phyloP scores from a whole-genome alignment of 2,113 vertebrate genomes.

The Onychostruthus taczanowskii region DNA sequence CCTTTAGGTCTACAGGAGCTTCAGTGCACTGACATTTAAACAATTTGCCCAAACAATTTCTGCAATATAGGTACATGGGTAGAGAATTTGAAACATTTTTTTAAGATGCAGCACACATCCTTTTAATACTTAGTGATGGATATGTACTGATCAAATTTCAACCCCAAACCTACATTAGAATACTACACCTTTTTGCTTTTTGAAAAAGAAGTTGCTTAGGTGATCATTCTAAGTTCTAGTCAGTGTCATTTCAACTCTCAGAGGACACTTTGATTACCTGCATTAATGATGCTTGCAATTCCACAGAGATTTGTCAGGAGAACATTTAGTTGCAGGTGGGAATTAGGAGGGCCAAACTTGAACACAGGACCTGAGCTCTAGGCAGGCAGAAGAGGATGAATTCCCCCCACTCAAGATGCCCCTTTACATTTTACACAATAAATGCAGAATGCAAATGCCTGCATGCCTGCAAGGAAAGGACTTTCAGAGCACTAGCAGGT shows the following conservation, averaged over 20 bases:
- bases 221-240: constrained; percentile 30
- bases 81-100: not conserved
- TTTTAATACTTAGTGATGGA: not conserved
- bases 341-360: not conserved
- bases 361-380: not conserved
- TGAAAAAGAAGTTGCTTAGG: not conserved
- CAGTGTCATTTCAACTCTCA: not conserved
- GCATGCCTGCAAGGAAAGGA: not conserved
- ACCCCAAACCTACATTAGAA: not conserved
- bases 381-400: not conserved
- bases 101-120: not conserved
- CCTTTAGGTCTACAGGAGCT: not conserved
- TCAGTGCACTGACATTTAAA: not conserved
- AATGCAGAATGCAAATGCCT: not conserved
- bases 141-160: not conserved
- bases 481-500: not conserved
- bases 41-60: not conserved
- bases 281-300: not conserved
- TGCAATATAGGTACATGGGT: not conserved
- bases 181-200: not conserved
- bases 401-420: not conserved
- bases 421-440: not conserved
- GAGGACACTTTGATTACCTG: not conserved
- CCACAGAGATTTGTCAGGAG: not conserved
- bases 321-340: not conserved